phyloP scores from a whole-genome alignment of 2,797 vertebrate species.

The Micrastur ruficollis region DNA sequence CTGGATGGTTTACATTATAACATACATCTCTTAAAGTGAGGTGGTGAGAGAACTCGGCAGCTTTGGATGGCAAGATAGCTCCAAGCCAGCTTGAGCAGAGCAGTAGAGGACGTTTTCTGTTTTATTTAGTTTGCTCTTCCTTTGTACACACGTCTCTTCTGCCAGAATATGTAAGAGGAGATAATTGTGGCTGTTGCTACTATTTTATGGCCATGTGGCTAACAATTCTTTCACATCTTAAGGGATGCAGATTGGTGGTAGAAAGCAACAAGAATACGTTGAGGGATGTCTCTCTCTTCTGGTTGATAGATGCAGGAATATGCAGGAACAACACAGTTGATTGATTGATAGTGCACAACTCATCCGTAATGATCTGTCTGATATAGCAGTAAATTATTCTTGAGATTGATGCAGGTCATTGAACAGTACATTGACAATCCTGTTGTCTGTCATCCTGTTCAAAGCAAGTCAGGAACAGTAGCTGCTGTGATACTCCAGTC shows the following conservation, averaged over 20 bases:
- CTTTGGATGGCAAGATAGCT: not conserved
- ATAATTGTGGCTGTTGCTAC: not conserved
- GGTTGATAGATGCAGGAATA: slow-evolving; percentile 68
- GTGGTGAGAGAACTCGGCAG: not conserved
- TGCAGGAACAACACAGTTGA: slow-evolving; percentile 63
- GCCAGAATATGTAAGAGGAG: not conserved
- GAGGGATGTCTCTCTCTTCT: slow-evolving; percentile 48
- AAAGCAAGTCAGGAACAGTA: slow-evolving; percentile 28
- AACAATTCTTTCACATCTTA: slow-evolving; percentile 45
- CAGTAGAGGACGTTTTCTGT: not conserved
- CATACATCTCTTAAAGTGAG: not conserved
- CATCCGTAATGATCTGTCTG: slow-evolving; percentile 72
- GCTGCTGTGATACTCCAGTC: slow-evolving; percentile 4
- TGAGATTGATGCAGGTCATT: slow-evolving; percentile 74
- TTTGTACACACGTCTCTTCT: not conserved
- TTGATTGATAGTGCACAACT: slow-evolving; percentile 66
- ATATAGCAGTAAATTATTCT: slow-evolving; percentile 72
- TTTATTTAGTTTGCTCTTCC: not conserved
- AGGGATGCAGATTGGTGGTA: not conserved
- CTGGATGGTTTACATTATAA: not conserved
- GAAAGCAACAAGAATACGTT: slow-evolving; percentile 35
- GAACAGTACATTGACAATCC: slow-evolving; percentile 66
- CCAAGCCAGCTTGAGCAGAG: not conserved
- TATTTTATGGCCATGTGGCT: not conserved
- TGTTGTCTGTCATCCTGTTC: slow-evolving; percentile 64